phyloP scores from a whole-genome alignment of 2,888 invertebrate species.

The Deroplatys truncata region DNA sequence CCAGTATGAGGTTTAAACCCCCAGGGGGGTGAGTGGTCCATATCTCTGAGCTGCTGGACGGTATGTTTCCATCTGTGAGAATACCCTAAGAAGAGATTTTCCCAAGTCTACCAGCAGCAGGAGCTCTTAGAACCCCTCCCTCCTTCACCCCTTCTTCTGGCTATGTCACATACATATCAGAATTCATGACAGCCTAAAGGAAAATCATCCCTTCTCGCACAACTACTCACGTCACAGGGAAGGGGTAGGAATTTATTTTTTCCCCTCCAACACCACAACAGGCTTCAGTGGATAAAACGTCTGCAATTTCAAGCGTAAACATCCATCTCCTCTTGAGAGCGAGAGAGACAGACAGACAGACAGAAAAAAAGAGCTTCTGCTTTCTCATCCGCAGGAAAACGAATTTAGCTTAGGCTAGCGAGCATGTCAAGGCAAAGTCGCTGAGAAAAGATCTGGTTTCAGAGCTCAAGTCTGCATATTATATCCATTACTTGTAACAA shows the following conservation, averaged over 20 bases:
- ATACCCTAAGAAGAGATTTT: background rate
- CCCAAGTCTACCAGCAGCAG: background rate
- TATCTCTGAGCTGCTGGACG: no score
- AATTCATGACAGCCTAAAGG: constrained; percentile 19
- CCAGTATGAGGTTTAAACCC: no score
- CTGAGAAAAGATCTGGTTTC: background rate
- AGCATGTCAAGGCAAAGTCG: background rate
- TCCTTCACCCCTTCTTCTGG: background rate
- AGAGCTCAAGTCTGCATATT: no score
- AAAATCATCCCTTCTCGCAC: background rate
- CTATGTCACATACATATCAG: constrained; percentile 11
- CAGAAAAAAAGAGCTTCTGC: background rate
- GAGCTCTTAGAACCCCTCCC: background rate
- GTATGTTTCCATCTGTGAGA: no score
- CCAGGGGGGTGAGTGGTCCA: no score
- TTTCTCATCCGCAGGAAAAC: background rate
- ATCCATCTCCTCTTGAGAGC: background rate
- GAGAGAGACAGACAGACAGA: background rate
- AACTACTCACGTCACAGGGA: background rate
- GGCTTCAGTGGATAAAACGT: constrained; percentile 1
- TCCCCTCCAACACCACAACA: background rate
- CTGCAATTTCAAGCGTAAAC: constrained; percentile 19
- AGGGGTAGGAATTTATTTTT: background rate
- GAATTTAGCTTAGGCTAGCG: background rate
- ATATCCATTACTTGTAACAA: no score